phyloP scores from a whole-genome alignment of 2,113 vertebrate species.

The Ceuthmochares aereus region DNA sequence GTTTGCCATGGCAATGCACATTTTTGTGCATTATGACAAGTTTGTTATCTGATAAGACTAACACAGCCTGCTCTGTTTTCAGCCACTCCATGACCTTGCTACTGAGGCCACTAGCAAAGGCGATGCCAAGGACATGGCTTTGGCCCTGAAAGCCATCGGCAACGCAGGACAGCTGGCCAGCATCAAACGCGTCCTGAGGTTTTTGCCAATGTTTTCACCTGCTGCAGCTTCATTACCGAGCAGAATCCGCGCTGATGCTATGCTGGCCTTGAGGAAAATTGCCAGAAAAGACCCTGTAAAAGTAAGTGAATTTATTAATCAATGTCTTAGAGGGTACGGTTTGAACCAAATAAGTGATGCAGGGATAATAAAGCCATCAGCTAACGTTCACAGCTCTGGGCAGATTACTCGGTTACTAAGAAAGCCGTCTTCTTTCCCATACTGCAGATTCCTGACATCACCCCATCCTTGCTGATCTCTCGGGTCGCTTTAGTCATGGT shows the following conservation, averaged over 20 bases:
- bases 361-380: not conserved
- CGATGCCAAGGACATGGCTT: constrained; percentile 72
- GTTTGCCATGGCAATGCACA: not conserved
- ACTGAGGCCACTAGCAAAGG: constrained; percentile 65
- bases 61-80: not conserved
- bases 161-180: constrained; percentile 86
- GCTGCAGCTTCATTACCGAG: constrained; percentile 70
- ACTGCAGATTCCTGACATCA: not conserved
- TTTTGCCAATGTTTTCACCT: constrained; percentile 80
- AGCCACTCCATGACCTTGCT: constrained; percentile 85
- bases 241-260: constrained; percentile 78
- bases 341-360: not conserved
- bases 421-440: not conserved
- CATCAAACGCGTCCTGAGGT: constrained; percentile 85
- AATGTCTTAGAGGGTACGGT: not conserved
- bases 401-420: not conserved
- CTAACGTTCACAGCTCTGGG: not conserved
- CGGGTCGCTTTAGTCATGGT: not conserved
- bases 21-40: not conserved
- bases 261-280: constrained; percentile 85
- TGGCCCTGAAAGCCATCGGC: constrained; percentile 84
- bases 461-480: not conserved
- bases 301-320: constrained; percentile 70
- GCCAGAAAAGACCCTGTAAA: constrained; percentile 77
- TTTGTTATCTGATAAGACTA: not conserved